Percentiles rank a stretch among this genome's conserved stretches.
Evolutionary conservation across 2,888 invertebrate genomes (phyloP).

Genomic region (Ceraclea dissimilis): DNA sequence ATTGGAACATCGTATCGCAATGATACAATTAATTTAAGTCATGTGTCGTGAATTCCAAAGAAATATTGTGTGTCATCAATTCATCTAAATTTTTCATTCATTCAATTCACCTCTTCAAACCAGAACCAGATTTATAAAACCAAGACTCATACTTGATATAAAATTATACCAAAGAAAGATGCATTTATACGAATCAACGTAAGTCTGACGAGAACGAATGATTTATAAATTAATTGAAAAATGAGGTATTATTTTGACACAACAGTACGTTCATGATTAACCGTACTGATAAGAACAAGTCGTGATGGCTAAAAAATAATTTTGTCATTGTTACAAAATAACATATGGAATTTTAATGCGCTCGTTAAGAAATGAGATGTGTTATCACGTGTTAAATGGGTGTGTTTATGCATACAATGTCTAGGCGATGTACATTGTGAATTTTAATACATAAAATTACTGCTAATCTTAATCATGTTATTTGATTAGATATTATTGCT

Average conservation of each 20-base stretch:
- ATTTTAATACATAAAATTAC: neutral
- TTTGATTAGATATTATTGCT: neutral
- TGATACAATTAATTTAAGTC: neutral
- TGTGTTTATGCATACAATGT: slow-evolving; percentile 8
- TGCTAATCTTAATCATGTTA: neutral
- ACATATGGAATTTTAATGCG: slow-evolving; percentile 23
- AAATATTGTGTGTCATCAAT: neutral
- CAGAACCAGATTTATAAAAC: too few species aligned
- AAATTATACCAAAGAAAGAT: too few species aligned
- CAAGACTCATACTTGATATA: too few species aligned
- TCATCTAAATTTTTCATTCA: neutral
- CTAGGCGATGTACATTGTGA: neutral
- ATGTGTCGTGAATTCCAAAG: neutral
- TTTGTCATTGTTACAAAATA: slow-evolving; percentile 17
- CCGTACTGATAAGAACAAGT: slow-evolving; percentile 1
- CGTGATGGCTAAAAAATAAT: neutral
- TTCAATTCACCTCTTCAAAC: neutral
- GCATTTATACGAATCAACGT: too few species aligned
- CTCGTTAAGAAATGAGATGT: slow-evolving; percentile 11
- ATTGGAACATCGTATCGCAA: neutral
- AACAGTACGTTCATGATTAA: neutral
- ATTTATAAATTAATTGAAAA: too few species aligned
- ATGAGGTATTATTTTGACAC: too few species aligned
- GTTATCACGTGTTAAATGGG: slow-evolving; percentile 13
- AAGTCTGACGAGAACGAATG: too few species aligned